Evolutionary conservation across 2,797 vertebrate species (phyloP).

Genomic region (Champsocephalus gunnari): DNA sequence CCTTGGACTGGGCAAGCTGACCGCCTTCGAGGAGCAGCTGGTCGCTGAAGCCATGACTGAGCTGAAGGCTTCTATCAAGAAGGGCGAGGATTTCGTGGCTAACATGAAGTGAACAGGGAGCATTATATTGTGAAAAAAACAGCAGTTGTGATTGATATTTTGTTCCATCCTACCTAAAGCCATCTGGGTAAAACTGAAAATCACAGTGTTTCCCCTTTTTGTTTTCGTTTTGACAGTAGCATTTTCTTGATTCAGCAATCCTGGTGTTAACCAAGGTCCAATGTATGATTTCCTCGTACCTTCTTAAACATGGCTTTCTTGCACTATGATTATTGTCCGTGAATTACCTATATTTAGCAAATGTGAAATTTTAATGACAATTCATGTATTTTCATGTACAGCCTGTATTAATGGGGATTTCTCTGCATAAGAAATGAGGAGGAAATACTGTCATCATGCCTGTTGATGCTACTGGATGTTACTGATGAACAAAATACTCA

Average conservation of each 20-base stretch:
- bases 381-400: constrained; percentile 64
- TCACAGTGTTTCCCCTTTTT: constrained; percentile 66
- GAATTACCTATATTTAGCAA: constrained; percentile 63
- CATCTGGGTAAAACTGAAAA: constrained; percentile 56
- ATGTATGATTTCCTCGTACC: not conserved
- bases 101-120: constrained; percentile 89
- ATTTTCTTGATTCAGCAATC: constrained; percentile 26
- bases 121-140: constrained; percentile 17
- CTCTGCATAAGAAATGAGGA: constrained; percentile 56
- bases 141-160: constrained; percentile 45
- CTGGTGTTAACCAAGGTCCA: constrained; percentile 21
- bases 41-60: constrained; percentile 89
- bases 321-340: constrained; percentile 56
- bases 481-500: constrained; percentile 66
- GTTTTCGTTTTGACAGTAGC: constrained; percentile 44
- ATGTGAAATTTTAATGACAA: constrained; percentile 48
- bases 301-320: constrained; percentile 44
- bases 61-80: constrained; percentile 96
- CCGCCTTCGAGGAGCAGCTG: constrained; percentile 95
- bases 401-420: constrained; percentile 30
- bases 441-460: constrained; percentile 69
- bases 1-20: constrained; percentile 93
- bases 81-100: constrained; percentile 96
- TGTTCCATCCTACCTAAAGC: constrained; percentile 58
- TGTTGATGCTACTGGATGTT: constrained; percentile 65